Conservation (phyloP, 2,797 vertebrate genomes). For the Simalia tracyae region DNA sequence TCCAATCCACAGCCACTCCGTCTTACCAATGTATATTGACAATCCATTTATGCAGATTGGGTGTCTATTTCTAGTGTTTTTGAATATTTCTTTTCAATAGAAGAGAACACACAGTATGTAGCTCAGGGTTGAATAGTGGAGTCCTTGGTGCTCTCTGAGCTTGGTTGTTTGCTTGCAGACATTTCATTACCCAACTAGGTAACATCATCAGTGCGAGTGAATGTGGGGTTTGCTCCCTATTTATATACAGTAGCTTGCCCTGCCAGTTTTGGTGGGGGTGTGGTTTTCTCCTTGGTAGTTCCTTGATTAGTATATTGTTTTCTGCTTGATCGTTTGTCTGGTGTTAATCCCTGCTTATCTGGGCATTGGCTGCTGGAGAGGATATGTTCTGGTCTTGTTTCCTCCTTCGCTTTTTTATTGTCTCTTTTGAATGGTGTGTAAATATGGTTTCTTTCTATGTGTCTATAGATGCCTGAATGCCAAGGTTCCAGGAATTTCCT, state of each 20-base stretch:
- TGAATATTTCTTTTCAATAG: neutral
- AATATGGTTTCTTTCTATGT: neutral
- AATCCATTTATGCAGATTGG: neutral
- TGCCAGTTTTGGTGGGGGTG: neutral
- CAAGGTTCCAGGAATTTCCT: too few relatives aligned
- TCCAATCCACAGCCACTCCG: too few relatives aligned
- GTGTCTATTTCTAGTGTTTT: neutral
- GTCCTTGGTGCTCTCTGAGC: neutral
- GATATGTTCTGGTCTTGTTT: neutral
- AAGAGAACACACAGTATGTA: neutral
- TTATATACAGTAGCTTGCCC: neutral
- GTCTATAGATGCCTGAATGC: neutral
- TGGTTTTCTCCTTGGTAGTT: neutral
- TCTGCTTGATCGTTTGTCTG: neutral
- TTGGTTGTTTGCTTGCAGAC: neutral
- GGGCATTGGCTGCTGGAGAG: neutral
- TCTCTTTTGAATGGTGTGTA: neutral
- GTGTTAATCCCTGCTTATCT: neutral
- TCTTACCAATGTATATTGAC: neutral
- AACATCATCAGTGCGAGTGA: neutral
- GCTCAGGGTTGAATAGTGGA: neutral
- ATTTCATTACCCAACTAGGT: neutral
- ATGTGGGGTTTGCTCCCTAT: neutral
- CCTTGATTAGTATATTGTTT: neutral
- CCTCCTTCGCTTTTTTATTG: neutral